Conservation (phyloP, 2,113 vertebrate genomes). For the Tor tambroides region DNA sequence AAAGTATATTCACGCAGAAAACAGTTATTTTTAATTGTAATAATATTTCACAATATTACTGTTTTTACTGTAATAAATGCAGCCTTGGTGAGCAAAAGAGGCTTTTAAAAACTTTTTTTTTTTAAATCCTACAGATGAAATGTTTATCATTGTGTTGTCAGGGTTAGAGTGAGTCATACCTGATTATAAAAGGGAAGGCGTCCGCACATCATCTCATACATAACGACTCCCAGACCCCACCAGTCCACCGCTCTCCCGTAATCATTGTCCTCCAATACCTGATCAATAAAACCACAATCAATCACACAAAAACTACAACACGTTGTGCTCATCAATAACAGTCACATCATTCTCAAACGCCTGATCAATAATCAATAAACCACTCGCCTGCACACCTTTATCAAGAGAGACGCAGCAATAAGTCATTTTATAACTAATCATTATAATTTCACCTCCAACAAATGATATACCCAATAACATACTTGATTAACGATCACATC, state of each 20-base stretch:
- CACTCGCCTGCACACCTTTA: not conserved
- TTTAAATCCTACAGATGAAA: not conserved
- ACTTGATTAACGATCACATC: not conserved
- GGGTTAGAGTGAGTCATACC: conserved; percentile 9
- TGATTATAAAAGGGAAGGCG: conserved; percentile 80
- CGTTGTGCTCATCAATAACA: not conserved
- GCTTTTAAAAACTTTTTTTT: not conserved
- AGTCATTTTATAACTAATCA: not conserved
- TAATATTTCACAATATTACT: not conserved
- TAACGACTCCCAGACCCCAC: conserved; percentile 80
- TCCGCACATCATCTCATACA: conserved; percentile 82
- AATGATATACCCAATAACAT: not conserved
- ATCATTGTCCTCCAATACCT: conserved; percentile 81
- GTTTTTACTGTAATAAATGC: not conserved
- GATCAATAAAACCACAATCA: conserved; percentile 21
- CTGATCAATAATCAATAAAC: not conserved
- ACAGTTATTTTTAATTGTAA: not conserved
- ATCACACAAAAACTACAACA: not conserved
- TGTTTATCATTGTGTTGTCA: not conserved
- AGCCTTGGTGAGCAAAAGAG: not conserved
- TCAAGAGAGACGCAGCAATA: no score
- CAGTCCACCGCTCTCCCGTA: conserved; percentile 80
- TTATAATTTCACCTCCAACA: not conserved
- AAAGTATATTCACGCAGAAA: not conserved
- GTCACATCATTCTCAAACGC: not conserved